A percentile compares a stretch with the other conserved stretches of the same genome.
phyloP scores from a whole-genome alignment of 2,888 invertebrate species.

The Hydrotaea cyrtoneurina region DNA sequence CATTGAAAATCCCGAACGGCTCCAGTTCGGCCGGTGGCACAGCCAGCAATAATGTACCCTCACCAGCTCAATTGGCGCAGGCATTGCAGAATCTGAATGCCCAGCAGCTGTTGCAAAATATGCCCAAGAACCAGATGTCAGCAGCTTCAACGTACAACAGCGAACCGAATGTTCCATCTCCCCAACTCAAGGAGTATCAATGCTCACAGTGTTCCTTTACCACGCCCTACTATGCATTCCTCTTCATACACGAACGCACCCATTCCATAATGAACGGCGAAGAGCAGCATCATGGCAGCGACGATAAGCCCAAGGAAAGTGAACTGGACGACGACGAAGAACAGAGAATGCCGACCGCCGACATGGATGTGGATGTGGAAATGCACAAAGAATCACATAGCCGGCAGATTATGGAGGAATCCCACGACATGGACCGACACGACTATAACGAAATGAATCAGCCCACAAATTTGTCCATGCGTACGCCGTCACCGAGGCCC shows the following conservation, averaged over 20 bases:
- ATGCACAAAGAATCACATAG: not conserved
- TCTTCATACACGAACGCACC: constrained; percentile 95
- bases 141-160: constrained; percentile 64
- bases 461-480: constrained; percentile 74
- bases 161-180: constrained; percentile 73
- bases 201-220: constrained; percentile 95
- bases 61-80: constrained; percentile 77
- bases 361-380: not conserved
- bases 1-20: constrained; percentile 81
- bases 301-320: constrained; percentile 29
- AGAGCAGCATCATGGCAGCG: constrained; percentile 59
- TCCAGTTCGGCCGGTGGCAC: constrained; percentile 56
- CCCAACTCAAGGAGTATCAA: constrained; percentile 88
- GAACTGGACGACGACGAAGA: not conserved
- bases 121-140: constrained; percentile 74
- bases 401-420: constrained; percentile 19
- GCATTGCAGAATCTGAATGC: constrained; percentile 76
- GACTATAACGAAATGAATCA: constrained; percentile 45
- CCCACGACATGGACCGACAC: not conserved
- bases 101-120: constrained; percentile 76
- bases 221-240: constrained; percentile 92
- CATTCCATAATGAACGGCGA: constrained; percentile 82
- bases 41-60: constrained; percentile 63
- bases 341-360: constrained; percentile 38
- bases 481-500: constrained; percentile 57